A percentile compares a stretch with the other conserved stretches of the same genome.
Conservation (phyloP, 2,888 invertebrate genomes). For the Pristionchus fissidentatus region DNA sequence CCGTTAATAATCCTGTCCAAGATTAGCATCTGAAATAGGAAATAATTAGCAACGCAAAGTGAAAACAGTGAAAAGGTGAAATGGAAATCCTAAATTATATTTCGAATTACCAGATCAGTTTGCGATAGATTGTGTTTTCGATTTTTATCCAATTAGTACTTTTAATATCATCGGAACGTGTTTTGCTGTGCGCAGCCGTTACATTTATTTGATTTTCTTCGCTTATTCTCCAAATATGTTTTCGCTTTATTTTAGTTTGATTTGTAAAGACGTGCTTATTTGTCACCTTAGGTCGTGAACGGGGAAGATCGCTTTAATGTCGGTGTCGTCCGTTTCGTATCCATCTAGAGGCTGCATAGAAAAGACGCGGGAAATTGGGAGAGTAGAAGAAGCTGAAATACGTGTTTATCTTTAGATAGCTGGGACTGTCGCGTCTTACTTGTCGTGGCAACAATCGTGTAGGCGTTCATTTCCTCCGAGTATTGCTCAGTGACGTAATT, state of each 20-base stretch:
- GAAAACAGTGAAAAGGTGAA: too few species aligned
- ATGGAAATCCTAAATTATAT: too few species aligned
- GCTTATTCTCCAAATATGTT: background rate
- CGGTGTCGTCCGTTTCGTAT: background rate
- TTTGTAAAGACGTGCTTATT: background rate
- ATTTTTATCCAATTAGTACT: too few species aligned
- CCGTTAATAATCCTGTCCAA: too few species aligned
- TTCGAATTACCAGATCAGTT: background rate
- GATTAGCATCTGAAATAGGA: too few species aligned
- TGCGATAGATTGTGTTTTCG: background rate
- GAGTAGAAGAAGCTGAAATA: background rate
- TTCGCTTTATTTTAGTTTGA: background rate
- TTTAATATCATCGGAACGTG: too few species aligned
- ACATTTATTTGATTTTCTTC: too few species aligned
- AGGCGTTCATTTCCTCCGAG: background rate
- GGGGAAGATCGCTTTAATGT: background rate
- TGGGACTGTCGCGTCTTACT: background rate
- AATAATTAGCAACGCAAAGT: too few species aligned
- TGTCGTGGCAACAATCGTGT: background rate
- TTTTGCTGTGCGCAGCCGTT: too few species aligned
- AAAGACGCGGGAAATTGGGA: background rate
- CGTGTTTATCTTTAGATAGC: background rate
- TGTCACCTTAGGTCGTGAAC: background rate
- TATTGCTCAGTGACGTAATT: background rate
- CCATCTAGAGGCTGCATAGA: constrained; percentile 16